Percentiles rank a stretch among this genome's conserved stretches.
phyloP scores from a whole-genome alignment of 2,113 vertebrate species.

The Zapus hudsonius region DNA sequence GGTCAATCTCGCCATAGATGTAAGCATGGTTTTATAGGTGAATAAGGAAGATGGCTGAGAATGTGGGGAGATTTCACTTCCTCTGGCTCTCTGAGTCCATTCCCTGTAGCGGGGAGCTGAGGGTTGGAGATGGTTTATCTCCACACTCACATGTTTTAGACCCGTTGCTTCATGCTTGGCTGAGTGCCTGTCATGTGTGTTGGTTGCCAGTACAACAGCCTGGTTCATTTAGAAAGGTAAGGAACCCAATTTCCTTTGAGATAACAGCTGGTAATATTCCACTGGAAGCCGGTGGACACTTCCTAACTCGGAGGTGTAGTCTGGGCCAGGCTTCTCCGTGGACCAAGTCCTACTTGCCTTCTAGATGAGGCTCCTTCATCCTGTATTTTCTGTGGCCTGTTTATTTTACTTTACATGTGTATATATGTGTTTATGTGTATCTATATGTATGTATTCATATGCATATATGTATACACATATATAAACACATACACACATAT shows the following conservation, averaged over 20 bases:
- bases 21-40: background rate
- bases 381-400: too few relatives aligned
- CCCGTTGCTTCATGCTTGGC: constrained; percentile 77
- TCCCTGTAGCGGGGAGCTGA: background rate
- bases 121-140: constrained; percentile 57
- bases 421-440: too few relatives aligned
- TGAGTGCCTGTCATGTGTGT: constrained; percentile 79
- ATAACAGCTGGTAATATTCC: constrained; percentile 78
- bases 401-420: too few relatives aligned
- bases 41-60: background rate
- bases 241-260: constrained; percentile 61
- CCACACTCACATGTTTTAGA: constrained; percentile 56
- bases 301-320: background rate
- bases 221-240: constrained; percentile 68
- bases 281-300: constrained; percentile 1
- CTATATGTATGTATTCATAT: too few relatives aligned
- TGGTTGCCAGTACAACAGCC: constrained; percentile 60
- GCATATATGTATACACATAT: too few relatives aligned
- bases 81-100: background rate
- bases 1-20: background rate
- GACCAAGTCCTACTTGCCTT: background rate
- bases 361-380: background rate
- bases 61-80: background rate
- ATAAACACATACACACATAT: too few relatives aligned
- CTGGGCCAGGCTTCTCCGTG: background rate